These are phyloP conservation scores for Stigmatopora argus DNA, from an alignment of 2,113 vertebrate species.

Conservation along the genomic window DNA sequence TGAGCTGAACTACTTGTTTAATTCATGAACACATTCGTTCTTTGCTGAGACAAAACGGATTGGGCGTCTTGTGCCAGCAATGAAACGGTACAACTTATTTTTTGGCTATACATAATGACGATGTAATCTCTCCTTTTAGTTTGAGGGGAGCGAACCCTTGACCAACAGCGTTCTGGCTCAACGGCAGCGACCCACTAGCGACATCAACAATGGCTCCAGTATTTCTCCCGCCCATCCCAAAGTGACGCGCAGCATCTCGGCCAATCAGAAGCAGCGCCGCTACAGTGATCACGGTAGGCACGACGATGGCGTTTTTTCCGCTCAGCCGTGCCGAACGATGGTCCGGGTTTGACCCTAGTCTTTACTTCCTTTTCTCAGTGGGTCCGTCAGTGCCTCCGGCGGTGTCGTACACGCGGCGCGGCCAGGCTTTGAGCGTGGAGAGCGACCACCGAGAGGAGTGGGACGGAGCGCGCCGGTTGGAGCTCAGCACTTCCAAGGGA, in stretches of 20 bases:
- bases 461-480: constrained; percentile 82
- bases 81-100: too few relatives aligned
- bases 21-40: too few relatives aligned
- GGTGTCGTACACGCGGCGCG: constrained; percentile 88
- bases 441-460: constrained; percentile 93
- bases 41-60: too few relatives aligned
- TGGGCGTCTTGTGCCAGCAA: too few relatives aligned
- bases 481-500: constrained; percentile 83
- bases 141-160: constrained; percentile 88
- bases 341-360: not conserved
- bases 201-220: constrained; percentile 92
- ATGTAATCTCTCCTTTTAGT: constrained; percentile 60
- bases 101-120: not conserved
- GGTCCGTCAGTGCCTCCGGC: constrained; percentile 89
- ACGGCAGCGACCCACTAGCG: constrained; percentile 88
- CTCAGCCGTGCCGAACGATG: not conserved
- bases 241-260: constrained; percentile 93
- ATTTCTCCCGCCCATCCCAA: constrained; percentile 95
- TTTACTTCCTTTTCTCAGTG: constrained; percentile 64
- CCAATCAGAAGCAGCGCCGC: constrained; percentile 95
- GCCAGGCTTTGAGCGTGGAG: constrained; percentile 90
- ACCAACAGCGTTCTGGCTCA: constrained; percentile 84
- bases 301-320: constrained; percentile 47
- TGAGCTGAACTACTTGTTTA: too few relatives aligned
- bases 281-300: constrained; percentile 96